These are phyloP conservation scores for Amorpha juglandis DNA, from an alignment of 2,888 invertebrate species.

Conservation along the genomic window DNA sequence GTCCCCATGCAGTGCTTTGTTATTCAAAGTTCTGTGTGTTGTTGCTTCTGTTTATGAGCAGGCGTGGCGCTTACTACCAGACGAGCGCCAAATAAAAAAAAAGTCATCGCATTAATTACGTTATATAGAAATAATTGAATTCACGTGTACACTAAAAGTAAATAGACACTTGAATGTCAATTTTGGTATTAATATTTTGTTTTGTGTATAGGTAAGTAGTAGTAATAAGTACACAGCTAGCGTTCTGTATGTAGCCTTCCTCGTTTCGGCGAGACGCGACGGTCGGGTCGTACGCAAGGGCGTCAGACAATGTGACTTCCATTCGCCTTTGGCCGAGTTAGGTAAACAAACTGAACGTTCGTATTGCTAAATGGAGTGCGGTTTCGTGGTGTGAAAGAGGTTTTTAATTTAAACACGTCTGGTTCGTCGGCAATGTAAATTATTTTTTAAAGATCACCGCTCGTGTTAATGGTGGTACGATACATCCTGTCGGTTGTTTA, in stretches of 20 bases:
- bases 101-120: background rate
- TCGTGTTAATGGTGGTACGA: background rate
- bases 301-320: slow-evolving; percentile 77
- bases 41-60: too few species aligned
- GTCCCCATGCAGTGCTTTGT: too few species aligned
- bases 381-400: slow-evolving; percentile 39
- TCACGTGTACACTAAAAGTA: background rate
- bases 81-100: background rate
- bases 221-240: background rate
- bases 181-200: slow-evolving; percentile 4
- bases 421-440: slow-evolving; percentile 19
- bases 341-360: slow-evolving; percentile 67
- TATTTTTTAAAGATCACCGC: background rate
- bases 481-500: background rate
- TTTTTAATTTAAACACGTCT: slow-evolving; percentile 47
- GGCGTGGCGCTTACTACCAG: too few species aligned
- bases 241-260: slow-evolving; percentile 29
- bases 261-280: slow-evolving; percentile 24
- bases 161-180: slow-evolving; percentile 1
- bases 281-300: slow-evolving; percentile 58
- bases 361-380: slow-evolving; percentile 42
- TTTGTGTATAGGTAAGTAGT: too few species aligned
- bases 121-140: background rate
- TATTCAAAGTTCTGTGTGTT: too few species aligned
- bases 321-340: slow-evolving; percentile 68